Evolutionary conservation across 1,140 invertebrate species (phyloP).

Genomic region (Thereuonema tuberculata): DNA sequence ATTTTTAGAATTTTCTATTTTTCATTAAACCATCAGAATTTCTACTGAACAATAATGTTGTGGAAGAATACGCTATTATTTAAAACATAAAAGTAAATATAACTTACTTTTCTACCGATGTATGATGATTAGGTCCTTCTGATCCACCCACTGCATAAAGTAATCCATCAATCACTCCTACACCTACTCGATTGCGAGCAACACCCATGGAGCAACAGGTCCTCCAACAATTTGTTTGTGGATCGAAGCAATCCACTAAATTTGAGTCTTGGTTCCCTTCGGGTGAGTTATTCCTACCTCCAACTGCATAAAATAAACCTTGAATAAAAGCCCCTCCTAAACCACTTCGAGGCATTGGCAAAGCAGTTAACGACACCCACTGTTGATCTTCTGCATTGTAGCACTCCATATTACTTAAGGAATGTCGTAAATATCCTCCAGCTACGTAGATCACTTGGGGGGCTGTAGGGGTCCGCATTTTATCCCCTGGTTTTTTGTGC

Average conservation of each 20-base stretch:
- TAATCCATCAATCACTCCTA: constrained; percentile 78
- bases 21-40: too few species aligned
- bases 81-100: neutral
- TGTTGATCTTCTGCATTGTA: constrained; percentile 71
- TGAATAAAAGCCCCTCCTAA: constrained; percentile 65
- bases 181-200: constrained; percentile 69
- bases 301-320: constrained; percentile 75
- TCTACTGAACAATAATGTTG: too few species aligned
- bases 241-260: constrained; percentile 67
- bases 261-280: constrained; percentile 54
- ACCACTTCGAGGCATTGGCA: constrained; percentile 71
- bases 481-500: constrained; percentile 62
- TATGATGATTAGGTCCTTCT: constrained; percentile 62
- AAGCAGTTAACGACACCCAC: constrained; percentile 60
- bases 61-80: too few species aligned
- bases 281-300: constrained; percentile 75
- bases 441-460: constrained; percentile 76
- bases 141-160: constrained; percentile 83
- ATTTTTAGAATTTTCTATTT: too few species aligned
- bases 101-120: constrained; percentile 68
- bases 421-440: constrained; percentile 73
- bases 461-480: constrained; percentile 68
- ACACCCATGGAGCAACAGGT: constrained; percentile 68
- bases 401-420: constrained; percentile 68
- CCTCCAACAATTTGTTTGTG: constrained; percentile 56